phyloP scores from a whole-genome alignment of 1,140 invertebrate genomes.

The Anastrepha ludens region DNA sequence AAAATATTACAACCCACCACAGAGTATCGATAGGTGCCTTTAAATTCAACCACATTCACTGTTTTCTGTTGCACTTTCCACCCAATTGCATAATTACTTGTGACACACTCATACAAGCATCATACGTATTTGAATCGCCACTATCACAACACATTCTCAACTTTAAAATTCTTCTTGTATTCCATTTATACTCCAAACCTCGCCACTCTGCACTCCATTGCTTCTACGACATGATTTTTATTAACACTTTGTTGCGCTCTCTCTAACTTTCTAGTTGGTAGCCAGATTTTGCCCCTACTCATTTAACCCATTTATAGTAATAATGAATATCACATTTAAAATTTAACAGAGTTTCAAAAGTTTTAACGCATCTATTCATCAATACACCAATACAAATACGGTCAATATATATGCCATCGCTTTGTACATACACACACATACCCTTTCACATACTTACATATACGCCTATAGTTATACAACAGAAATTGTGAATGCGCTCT shows the following conservation, averaged over 20 bases:
- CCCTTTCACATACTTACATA: background rate
- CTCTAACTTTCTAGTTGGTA: background rate
- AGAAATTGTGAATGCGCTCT: background rate
- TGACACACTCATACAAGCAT: background rate
- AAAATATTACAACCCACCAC: too few species aligned
- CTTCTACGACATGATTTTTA: background rate
- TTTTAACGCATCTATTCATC: background rate
- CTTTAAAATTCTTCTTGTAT: background rate
- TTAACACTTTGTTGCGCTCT: background rate
- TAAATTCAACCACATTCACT: background rate
- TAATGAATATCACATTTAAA: conserved; percentile 20
- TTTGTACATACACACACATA: background rate
- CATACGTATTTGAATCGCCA: background rate
- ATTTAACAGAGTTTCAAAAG: conserved; percentile 1
- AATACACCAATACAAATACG: background rate
- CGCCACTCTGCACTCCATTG: background rate
- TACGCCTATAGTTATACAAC: conserved; percentile 46
- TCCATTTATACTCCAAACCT: conserved; percentile 1
- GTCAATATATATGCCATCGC: background rate
- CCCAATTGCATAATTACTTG: conserved; percentile 11
- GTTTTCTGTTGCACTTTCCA: background rate
- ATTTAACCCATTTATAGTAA: conserved; percentile 33
- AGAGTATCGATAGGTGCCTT: too few species aligned
- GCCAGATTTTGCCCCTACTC: background rate
- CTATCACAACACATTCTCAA: background rate